phyloP scores from a whole-genome alignment of 2,113 vertebrate genomes.

The Phaethon lepturus region DNA sequence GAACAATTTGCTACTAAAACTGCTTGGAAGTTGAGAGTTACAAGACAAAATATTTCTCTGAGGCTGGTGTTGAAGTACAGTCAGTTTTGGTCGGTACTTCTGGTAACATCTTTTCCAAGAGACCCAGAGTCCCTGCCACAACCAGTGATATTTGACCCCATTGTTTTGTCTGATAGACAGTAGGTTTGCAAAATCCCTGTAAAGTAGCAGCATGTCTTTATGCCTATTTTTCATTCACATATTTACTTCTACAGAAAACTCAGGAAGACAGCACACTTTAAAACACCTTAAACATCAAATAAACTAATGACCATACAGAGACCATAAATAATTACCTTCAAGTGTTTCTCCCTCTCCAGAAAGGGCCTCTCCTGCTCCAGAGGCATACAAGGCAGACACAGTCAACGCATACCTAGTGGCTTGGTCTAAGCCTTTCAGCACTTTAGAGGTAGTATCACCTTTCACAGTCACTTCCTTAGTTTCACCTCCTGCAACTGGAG shows the following conservation, averaged over 20 bases:
- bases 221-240: not conserved
- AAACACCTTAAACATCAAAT: not conserved
- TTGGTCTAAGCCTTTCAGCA: slow-evolving; percentile 84
- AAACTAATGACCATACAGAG: not conserved
- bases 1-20: not conserved
- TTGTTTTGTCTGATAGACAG: not conserved
- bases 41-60: not conserved
- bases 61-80: not conserved
- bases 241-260: not conserved
- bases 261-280: not conserved
- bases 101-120: not conserved
- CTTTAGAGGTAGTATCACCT: slow-evolving; percentile 80
- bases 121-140: not conserved
- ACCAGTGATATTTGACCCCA: not conserved
- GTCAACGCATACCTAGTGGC: slow-evolving; percentile 89
- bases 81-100: not conserved
- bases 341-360: slow-evolving; percentile 90
- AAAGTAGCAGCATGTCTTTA: not conserved
- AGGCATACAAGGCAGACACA: slow-evolving; percentile 88
- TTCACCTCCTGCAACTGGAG: slow-evolving; percentile 85
- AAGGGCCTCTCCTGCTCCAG: slow-evolving; percentile 89
- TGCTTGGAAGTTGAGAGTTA: not conserved
- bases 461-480: slow-evolving; percentile 86
- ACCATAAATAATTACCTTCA: slow-evolving; percentile 85
- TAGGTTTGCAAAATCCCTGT: not conserved